Base-by-base conservation (phyloP, 2,797 vertebrate species). In the Fundulus diaphanus region DNA sequence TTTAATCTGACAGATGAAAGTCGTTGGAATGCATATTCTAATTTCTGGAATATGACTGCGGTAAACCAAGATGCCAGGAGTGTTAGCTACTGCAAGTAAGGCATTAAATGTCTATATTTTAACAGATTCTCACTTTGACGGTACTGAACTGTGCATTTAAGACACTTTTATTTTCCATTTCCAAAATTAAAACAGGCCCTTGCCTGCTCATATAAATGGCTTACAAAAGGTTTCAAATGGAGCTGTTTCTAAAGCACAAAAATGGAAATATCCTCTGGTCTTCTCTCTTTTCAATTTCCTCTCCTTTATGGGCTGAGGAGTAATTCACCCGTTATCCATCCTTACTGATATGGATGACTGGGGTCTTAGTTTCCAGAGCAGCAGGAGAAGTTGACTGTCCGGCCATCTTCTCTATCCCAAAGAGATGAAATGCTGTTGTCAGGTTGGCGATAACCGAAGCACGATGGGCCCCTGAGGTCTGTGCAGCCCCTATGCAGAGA, bases 391-490 rank as follows among this genome's bases (percentile, higher is more conserved):
- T 85, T 57, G 46, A 42, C 81, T 63, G 74, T 76, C 78, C 76
- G 7, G 68, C 49, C 33, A 73, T 57, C 76, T 57, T 77, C 72
- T 46, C 69, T 76, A 27, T 76, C 68, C 78, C 74, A n/a, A 9
- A 46, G 72, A 77, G 77, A 84, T 76, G 80, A 87, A 82, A 89
- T 81, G 81, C 79, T 76, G 80, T 77, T 85, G 87, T 89, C 77
- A 81, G 67, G 31, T 44, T 7, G 9, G 71, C 18, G 63, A 89
- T 90, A 90, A 86, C 81, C 18, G 31, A 73, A 79, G 77, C 75
- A 59, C 20, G 70, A 77, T 82, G 79, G 74, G 72, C 71, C 69
- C 82, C 76, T 1, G 18, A 75, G 85, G 84, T 84, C 78, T 76
- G 70, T 54, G 82, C 79, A 76, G 78, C 82, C 83, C 82, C 69